Percentiles rank a stretch among this genome's conserved stretches.
Evolutionary conservation across 2,113 vertebrate genomes (phyloP).

Genomic region (Psilopogon haemacephalus): DNA sequence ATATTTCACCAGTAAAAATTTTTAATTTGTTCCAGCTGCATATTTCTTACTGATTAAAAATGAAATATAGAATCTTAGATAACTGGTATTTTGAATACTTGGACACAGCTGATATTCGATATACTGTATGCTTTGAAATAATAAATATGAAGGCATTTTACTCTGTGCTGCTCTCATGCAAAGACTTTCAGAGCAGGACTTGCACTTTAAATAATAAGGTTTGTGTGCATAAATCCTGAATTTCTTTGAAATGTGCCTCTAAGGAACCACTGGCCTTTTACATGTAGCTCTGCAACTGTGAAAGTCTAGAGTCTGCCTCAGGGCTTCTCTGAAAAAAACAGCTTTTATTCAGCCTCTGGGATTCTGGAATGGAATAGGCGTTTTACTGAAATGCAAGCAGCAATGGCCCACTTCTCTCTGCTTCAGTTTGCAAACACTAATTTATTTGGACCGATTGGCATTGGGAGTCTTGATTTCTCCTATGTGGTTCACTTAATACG

Average conservation of each 20-base stretch:
- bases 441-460: background rate
- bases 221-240: background rate
- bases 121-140: background rate
- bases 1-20: background rate
- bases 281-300: background rate
- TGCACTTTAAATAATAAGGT: slow-evolving; percentile 12
- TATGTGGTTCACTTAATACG: background rate
- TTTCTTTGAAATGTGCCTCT: slow-evolving; percentile 33
- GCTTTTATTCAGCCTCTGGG: background rate
- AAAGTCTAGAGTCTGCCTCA: background rate
- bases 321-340: slow-evolving; percentile 6
- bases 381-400: background rate
- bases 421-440: background rate
- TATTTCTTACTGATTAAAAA: background rate
- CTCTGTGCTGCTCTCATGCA: background rate
- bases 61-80: background rate
- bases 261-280: slow-evolving; percentile 3
- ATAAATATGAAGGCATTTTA: background rate
- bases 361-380: background rate
- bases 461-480: background rate
- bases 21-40: background rate
- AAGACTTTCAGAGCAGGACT: background rate
- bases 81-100: background rate
- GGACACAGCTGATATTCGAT: background rate
- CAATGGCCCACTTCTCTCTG: background rate